Evolutionary conservation across 2,888 invertebrate species (phyloP), one percentile per base, ranked within the genome.

Genomic region (Therioaphis trifolii): DNA sequence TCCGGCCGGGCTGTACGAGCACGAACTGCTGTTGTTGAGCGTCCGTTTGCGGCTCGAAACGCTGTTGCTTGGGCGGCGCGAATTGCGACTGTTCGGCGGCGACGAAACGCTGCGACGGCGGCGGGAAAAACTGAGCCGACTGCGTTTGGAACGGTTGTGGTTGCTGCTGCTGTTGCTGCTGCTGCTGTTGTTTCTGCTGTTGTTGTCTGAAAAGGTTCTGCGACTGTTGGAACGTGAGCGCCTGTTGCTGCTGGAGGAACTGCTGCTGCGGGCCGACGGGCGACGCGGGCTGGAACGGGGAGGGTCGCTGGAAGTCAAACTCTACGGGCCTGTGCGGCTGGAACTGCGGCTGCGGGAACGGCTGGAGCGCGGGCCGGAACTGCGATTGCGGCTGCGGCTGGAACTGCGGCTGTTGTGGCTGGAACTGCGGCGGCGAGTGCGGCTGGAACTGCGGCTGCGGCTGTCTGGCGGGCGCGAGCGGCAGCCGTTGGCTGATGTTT

Each of bases 401-500:
- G 85, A 35, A 79, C 4, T 12, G 76, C 15, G 61, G 84, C 21
- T 55, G 68, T 49, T 84, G 85, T 21, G 85, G 86, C 87, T 92
- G 93, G 85, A 92, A 87, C 87, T 92, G 43, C 84, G 86, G 87
- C 85, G 40, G 79, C 2, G 85, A 78, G 18, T 74, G 77, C 15
- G 72, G 87, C 86, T 84, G 82, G 55, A 85, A 86, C 21, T 85
- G 85, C 29, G 84, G 84, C 18, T 55, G 58, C 29, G 58, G 63
- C 21, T 40, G 80, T 40, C 63, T 74, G 63, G 74, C 87, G 86
- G 84, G 74, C 29, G 84, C 85, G 35, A 84, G 76, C 0, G 85
- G 85, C 86, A 94, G 92, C 87, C 93, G 91, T 88, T 94, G 94
- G 89, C 92, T 93, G 86, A 94, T 88, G 86, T 92, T 92, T 87